Conservation (phyloP, 2,888 invertebrate species). For the Congeria kusceri region DNA sequence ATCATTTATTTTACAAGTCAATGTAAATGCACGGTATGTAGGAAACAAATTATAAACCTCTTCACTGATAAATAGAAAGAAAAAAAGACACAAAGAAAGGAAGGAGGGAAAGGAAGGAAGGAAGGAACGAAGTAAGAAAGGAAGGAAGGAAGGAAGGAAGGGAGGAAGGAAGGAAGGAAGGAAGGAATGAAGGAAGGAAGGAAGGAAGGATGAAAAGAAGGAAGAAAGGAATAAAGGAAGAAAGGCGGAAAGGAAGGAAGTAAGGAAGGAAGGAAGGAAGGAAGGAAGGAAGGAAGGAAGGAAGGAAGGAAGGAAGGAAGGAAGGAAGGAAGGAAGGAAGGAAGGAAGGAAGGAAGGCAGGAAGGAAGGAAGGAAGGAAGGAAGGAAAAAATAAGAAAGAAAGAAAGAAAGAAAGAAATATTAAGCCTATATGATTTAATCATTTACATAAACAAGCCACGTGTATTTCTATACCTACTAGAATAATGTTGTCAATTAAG, state of each 20-base stretch:
- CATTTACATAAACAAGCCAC: no score
- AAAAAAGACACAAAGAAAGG: neutral
- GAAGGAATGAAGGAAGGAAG: conserved; percentile 9
- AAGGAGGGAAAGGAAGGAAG: neutral
- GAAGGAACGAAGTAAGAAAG: conserved; percentile 2
- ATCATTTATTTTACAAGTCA: no score
- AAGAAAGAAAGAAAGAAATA: neutral
- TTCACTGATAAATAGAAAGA: conserved; percentile 4
- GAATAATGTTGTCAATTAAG: no score
- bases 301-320: conserved; percentile 13
- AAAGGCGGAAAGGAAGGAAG: neutral
- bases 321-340: neutral
- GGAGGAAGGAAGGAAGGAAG: conserved; percentile 6
- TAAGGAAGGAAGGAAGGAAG: conserved; percentile 6
- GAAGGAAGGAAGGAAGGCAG: neutral
- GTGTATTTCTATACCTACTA: no score
- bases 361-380: neutral
- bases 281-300: neutral
- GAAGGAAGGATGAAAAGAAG: conserved; percentile 4
- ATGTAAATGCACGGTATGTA: no score
- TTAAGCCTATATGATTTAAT: no score
- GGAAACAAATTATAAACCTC: no score
- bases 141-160: neutral
- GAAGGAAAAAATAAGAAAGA: neutral
- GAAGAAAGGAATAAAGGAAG: conserved; percentile 10